Base-by-base conservation (phyloP, 1,140 invertebrate species). In the Drosophila fuyamai region DNA sequence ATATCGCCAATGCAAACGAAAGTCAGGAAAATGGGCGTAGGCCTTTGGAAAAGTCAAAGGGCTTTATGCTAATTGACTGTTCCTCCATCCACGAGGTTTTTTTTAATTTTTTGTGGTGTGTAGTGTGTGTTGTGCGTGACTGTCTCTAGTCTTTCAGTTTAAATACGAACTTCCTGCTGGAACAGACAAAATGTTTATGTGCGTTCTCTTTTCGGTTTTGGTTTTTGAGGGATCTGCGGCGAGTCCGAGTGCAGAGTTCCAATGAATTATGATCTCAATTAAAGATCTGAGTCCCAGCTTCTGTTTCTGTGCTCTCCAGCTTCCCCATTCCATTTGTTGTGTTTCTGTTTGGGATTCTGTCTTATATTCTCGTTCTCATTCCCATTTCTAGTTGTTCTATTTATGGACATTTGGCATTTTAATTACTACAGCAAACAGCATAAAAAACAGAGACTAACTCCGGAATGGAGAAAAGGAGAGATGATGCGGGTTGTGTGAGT, bases 81-180 rank as follows among this genome's bases (percentile, higher is more conserved):
- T 10, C 18, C 29, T 47, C 47, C 44, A 18, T 36, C 18, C 40
- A 32, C 27, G 27, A 8, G 14, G 9, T 41, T 23, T 41, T 38
- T 13, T n/a, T 36, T 41, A 23, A 18, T 10, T 53, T 57, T 32
- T 44, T 44, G 8, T 47, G 32, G 35, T 59, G 57, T 23, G 23
- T 23, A 4, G 2, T 67, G 66, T 61, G 59, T 61, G 63, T 40
- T 68, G 61, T 68, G 75, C 76, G 82, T 63, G 62, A 76, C 56
- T 65, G 61, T 40, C 12, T 72, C 50, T 76, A 65, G 76, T 71
- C 41, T 76, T 76, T 75, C 76, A 50, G 76, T 86, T 80, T 83
- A 88, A 86, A 86, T 82, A 79, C 75, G 63, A 79, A 86, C 83
- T 86, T 86, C 83, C 83, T 86, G 83, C 75, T 88, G 78, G 27